A percentile compares a stretch with the other conserved stretches of the same genome.
Evolutionary conservation across 92 coral and sea anemone species (phyloP).

Genomic region (Zoanthus solanderi): DNA sequence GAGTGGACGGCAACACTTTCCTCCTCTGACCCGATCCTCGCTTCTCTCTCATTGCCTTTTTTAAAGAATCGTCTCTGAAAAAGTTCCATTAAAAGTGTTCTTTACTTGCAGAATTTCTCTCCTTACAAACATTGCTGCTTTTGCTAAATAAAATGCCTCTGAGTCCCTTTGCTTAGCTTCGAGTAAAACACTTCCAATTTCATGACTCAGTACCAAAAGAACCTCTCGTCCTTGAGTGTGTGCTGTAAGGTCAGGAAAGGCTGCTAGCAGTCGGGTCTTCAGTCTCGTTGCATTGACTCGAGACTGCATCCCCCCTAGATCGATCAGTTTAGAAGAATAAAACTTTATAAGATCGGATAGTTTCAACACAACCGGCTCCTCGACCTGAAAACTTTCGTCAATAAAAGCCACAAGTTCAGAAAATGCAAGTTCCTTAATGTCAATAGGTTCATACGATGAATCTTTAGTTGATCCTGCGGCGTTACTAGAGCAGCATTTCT

Average conservation of each 20-base stretch:
- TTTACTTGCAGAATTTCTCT: conserved; percentile 68
- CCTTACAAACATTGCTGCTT: conserved; percentile 69
- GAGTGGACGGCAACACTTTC: too few species aligned
- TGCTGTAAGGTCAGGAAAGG: conserved; percentile 61
- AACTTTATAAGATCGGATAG: conserved; percentile 58
- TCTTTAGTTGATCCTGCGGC: conserved; percentile 15
- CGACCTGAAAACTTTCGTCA: conserved; percentile 53
- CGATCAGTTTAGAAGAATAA: conserved; percentile 46
- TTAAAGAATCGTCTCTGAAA: too few species aligned
- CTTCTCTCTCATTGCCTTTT: too few species aligned
- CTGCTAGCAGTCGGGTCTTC: conserved; percentile 51
- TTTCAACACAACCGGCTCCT: conserved; percentile 37
- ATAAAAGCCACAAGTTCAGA: conserved; percentile 62
- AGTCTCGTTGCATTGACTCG: conserved; percentile 61
- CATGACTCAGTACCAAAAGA: conserved; percentile 45
- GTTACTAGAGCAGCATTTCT: too few species aligned
- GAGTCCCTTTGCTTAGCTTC: conserved; percentile 67
- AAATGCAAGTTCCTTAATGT: conserved; percentile 70
- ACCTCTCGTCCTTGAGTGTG: conserved; percentile 62
- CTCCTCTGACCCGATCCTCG: too few species aligned
- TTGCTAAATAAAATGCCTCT: conserved; percentile 65
- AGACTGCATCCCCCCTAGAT: conserved; percentile 60
- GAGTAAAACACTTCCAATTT: conserved; percentile 46
- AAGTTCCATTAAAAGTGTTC: conserved; percentile 61
- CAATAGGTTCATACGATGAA: conserved; percentile 45